These are phyloP conservation scores for Nautilus pompilius DNA, from an alignment of 1,140 invertebrate genomes.

Conservation along the genomic window DNA sequence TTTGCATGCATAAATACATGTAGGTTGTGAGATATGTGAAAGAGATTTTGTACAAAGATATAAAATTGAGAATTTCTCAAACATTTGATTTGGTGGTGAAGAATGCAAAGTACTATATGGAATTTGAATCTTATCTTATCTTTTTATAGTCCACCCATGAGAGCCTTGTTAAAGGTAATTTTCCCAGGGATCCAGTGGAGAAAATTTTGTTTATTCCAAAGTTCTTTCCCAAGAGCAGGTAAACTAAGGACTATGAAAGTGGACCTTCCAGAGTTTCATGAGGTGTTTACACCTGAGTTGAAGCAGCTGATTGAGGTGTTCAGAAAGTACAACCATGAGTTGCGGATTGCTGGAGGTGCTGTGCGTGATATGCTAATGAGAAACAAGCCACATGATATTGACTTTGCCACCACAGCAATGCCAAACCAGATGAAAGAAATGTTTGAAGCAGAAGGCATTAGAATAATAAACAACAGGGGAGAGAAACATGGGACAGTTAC, in stretches of 20 bases:
- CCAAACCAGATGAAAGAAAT: slow-evolving; percentile 95
- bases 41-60: too few relatives aligned
- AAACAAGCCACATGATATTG: slow-evolving; percentile 83
- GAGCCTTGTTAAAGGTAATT: too few relatives aligned
- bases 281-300: slow-evolving; percentile 80
- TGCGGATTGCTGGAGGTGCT: slow-evolving; percentile 92
- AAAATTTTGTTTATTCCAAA: too few relatives aligned
- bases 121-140: too few relatives aligned
- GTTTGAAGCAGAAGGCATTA: slow-evolving; percentile 79
- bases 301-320: slow-evolving; percentile 70
- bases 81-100: too few relatives aligned
- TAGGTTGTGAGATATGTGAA: too few relatives aligned
- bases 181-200: too few relatives aligned
- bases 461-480: slow-evolving; percentile 91
- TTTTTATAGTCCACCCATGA: too few relatives aligned
- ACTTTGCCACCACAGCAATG: slow-evolving; percentile 97
- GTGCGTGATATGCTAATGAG: slow-evolving; percentile 90
- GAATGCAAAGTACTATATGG: too few relatives aligned
- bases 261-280: slow-evolving; percentile 63
- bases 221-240: slow-evolving; percentile 8
- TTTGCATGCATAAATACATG: too few relatives aligned
- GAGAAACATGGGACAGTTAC: slow-evolving; percentile 98
- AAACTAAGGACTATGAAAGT: slow-evolving; percentile 55
- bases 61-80: too few relatives aligned
- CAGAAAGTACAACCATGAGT: slow-evolving; percentile 77